Evolutionary conservation across 2,797 vertebrate genomes (phyloP), one percentile per base, ranked within the genome.

Genomic region (Sebastes trivittatus): DNA sequence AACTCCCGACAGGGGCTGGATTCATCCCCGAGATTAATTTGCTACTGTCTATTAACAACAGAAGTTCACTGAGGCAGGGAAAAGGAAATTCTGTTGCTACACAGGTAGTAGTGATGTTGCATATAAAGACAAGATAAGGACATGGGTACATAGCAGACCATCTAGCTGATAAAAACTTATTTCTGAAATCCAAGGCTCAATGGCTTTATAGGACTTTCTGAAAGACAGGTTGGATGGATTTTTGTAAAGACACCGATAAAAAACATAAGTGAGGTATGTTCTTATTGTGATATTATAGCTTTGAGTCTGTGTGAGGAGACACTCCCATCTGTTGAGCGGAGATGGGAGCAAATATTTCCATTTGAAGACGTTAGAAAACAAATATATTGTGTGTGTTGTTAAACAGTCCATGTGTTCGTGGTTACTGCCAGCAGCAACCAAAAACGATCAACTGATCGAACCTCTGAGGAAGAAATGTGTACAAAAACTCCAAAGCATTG

Each of bases 351-450:
- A 52, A 77, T 32, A 52, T 77, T 80, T 87, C 78, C 78, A 72
- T 85, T 77, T 78, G 36, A 83, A 83, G 81, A 80, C 11, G 22
- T 80, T 85, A 62, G 69, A 85, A 82, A 83, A 86, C 67, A 72
- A 62, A 67, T 77, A 79, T 46, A 77, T 72, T 79, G 75, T 86
- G 78, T 85, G 81, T 87, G 64, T 82, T 78, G 83, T 82, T 75
- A 72, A 81, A 85, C 67, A 90, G 89, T 89, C 89, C 88, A 42
- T 76, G 80, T 34, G 80, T 89, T 85, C 29, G 4, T 69, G 77
- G 87, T 89, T 71, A 86, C 95, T 95, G 95, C 96, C 96, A 94
- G 96, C 96, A 96, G 96, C 88, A 75, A 92, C 90, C 88, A 1
- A 36, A 78, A 89, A 82, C 87, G 42, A 64, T 87, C 83, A 84